Evolutionary conservation across 2,888 invertebrate genomes (phyloP), one percentile per base, ranked within the genome.

Genomic region (Stenodera caucasica): DNA sequence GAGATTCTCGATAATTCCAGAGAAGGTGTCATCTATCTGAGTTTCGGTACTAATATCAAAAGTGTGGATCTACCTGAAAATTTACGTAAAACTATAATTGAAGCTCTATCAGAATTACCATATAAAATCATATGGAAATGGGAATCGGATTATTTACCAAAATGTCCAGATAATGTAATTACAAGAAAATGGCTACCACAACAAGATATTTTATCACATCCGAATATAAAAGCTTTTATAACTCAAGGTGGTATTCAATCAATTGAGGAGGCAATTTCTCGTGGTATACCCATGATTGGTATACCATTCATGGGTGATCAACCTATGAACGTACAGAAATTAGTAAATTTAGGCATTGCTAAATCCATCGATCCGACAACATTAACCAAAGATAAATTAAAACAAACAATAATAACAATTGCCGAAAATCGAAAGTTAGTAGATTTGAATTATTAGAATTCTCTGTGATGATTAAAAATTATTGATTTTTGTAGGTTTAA

Each of bases 41-140:
- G 78, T 60, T 69, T 81, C 57, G 81, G 81, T 1, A 76, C 80
- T 0, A 71, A 74, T 18, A 64, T 69, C 0, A 60, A 64, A 56
- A 67, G 68, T 49, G 59, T 53, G 0, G 57, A 67, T 52, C 29
- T 69, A 0, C 23, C 57, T 11, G 61, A 55, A 54, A 53, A 49
- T 15, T 11, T 67, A 2, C 56, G 59, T 2, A 63, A 57, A 32
- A 62, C 5, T 8, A 66, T 69, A 5, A 55, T 68, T 12, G 55
- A 49, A 29, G 67, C 64, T 5, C 51, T 69, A 26, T 45, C 60
- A 2, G 60, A 65, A 45, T 32, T 69, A 49, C 62, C 62, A 5
- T 68, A 67, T 49, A 58, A 52, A 49, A 60, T 68, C n/a, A 14
- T 70, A 15, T 70, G 67, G 64, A 70, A 70, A 64, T 70, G 66